Base-by-base conservation (phyloP, 1,140 invertebrate genomes). In the Aphaenogaster rudis region DNA sequence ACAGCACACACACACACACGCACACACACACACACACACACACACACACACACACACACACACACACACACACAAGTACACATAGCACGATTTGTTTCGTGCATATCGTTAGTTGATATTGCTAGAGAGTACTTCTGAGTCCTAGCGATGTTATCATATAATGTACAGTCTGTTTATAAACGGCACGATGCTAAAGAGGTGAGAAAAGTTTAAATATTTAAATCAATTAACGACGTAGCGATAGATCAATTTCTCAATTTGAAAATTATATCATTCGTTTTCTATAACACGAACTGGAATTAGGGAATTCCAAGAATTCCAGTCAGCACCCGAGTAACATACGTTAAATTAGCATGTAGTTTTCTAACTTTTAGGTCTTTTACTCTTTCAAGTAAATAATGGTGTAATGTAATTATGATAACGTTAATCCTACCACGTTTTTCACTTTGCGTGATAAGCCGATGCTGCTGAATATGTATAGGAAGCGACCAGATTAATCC, bases 101-200 rank as follows among this genome's bases (percentile, higher is more conserved):
- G 42, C 42, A 28, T 28, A 28, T 69, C 11, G 2, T 76, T 79
- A 71, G 21, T 7, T 87, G 63, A 67, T 61, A 52, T 59, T 72
- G 28, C 61, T 82, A 91, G 69, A 77, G 84, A 77, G 84, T 21
- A 91, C 79, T 89, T 89, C 84, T 91, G 90, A 86, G 91, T 89
- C 89, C 89, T 91, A 84, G 87, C 84, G 54, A 91, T 69, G 67
- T 88, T 64, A 88, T 90, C 64, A 61, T 81, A 88, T 63, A 76
- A 78, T 90, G 66, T 88, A 91, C 74, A 77, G 86, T 91, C 87
- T 88, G 86, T 92, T 92, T 90, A 89, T 90, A 90, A 91, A 76
- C 86, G 76, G 71, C 89, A 90, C 89, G 89, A 88, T 88, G 71
- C 79, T 86, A 67, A 80, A 48, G n/a, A 21, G 59, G 17, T 33